Percentiles rank a stretch among this genome's conserved stretches.
phyloP scores from a whole-genome alignment of 2,888 invertebrate genomes.

The Pristionchus arcanus region DNA sequence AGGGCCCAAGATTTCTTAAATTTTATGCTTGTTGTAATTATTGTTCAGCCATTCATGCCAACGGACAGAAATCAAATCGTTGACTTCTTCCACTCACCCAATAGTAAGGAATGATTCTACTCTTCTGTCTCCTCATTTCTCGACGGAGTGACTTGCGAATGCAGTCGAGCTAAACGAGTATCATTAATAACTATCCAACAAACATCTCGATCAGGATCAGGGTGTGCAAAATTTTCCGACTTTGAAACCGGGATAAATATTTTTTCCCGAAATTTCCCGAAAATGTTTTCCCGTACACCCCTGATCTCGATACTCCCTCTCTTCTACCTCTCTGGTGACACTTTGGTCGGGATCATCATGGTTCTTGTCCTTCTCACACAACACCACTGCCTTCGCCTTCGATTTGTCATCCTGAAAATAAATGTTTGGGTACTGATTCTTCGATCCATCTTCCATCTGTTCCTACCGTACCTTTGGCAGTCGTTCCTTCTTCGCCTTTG shows the following conservation, averaged over 20 bases:
- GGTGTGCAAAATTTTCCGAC: no score
- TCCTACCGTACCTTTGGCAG: constrained; percentile 36
- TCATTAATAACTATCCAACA: neutral
- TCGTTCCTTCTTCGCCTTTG: constrained; percentile 52
- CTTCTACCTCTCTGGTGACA: constrained; percentile 45
- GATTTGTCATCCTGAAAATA: constrained; percentile 37
- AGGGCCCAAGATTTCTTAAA: no score
- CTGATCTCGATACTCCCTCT: neutral
- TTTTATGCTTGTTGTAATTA: no score
- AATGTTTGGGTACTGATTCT: neutral
- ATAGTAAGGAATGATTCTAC: constrained; percentile 34
- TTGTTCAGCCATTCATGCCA: no score
- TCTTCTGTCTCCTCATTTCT: constrained; percentile 27
- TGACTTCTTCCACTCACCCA: constrained; percentile 2
- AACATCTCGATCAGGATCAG: neutral
- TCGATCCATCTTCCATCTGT: neutral
- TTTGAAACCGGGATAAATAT: no score
- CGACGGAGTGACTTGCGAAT: constrained; percentile 52
- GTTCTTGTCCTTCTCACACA: constrained; percentile 55
- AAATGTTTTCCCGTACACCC: no score
- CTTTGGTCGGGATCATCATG: constrained; percentile 51
- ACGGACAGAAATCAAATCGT: no score
- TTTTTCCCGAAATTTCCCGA: no score
- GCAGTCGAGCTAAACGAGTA: constrained; percentile 30
- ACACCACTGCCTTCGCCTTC: constrained; percentile 46